phyloP scores from a whole-genome alignment of 1,140 invertebrate genomes.

The Aphidius gifuensis region DNA sequence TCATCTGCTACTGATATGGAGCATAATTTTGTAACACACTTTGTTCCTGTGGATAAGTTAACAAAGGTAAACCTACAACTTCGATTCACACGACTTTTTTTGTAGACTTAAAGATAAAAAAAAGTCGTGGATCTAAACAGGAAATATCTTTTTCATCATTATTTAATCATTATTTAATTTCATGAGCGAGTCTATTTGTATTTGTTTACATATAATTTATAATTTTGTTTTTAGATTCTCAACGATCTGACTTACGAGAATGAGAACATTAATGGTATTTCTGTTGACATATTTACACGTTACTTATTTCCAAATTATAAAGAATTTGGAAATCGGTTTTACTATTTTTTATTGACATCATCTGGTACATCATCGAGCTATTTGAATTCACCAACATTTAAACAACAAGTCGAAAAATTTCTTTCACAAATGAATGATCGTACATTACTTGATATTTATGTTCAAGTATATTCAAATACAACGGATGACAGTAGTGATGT shows the following conservation, averaged over 20 bases:
- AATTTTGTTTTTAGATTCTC: too few species aligned
- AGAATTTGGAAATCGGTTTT: constrained; percentile 67
- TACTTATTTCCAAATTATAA: constrained; percentile 77
- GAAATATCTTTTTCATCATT: too few species aligned
- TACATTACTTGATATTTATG: constrained; percentile 64
- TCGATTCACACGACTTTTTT: neutral
- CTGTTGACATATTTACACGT: constrained; percentile 54
- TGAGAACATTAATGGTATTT: constrained; percentile 11
- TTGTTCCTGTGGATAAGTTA: constrained; percentile 21
- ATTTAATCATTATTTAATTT: too few species aligned
- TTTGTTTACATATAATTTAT: too few species aligned
- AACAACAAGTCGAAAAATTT: constrained; percentile 70
- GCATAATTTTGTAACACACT: constrained; percentile 23
- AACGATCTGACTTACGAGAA: too few species aligned
- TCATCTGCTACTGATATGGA: constrained; percentile 17
- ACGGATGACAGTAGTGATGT: constrained; percentile 54
- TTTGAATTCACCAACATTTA: constrained; percentile 61
- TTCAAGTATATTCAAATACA: constrained; percentile 59
- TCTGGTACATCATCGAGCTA: constrained; percentile 62
- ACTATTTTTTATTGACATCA: constrained; percentile 60
- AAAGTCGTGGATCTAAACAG: too few species aligned
- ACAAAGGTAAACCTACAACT: constrained; percentile 17
- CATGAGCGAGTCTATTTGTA: too few species aligned
- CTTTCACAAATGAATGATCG: constrained; percentile 66
- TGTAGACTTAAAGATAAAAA: too few species aligned